These are phyloP conservation scores for Pionites leucogaster DNA, from an alignment of 2,113 vertebrate genomes.

Conservation along the genomic window DNA sequence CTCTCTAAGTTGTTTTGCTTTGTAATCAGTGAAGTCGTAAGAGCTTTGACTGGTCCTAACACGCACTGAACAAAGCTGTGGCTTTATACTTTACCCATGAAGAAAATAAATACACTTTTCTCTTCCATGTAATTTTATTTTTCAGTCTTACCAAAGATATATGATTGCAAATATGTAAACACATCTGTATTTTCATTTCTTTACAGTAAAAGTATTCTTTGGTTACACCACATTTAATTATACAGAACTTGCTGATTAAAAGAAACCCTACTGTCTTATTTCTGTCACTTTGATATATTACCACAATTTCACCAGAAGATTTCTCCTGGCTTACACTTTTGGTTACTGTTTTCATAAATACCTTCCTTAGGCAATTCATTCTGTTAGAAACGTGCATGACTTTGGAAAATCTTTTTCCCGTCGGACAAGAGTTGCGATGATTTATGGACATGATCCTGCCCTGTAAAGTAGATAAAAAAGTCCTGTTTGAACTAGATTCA, in stretches of 20 bases:
- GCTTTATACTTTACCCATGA: neutral
- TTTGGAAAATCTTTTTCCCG: constrained; percentile 34
- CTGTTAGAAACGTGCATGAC: neutral
- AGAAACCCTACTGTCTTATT: constrained; percentile 39
- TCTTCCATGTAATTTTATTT: neutral
- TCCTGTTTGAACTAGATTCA: constrained; percentile 6
- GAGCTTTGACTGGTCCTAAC: neutral
- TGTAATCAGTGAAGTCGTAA: neutral
- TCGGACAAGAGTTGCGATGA: constrained; percentile 9
- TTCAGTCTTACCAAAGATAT: neutral
- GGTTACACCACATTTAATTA: constrained; percentile 33
- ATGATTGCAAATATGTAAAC: neutral
- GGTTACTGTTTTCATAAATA: constrained; percentile 46
- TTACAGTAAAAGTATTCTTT: neutral
- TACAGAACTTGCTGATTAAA: constrained; percentile 15
- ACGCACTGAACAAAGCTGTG: neutral
- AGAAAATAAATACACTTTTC: neutral
- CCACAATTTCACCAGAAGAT: constrained; percentile 16
- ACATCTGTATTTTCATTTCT: constrained; percentile 12
- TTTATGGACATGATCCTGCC: constrained; percentile 37
- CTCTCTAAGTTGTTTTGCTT: neutral
- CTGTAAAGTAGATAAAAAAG: constrained; percentile 27
- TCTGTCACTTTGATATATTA: constrained; percentile 58
- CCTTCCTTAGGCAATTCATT: constrained; percentile 52
- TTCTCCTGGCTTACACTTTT: constrained; percentile 32